Conservation (phyloP, 2,113 vertebrate species). For the Mobula hypostoma region DNA sequence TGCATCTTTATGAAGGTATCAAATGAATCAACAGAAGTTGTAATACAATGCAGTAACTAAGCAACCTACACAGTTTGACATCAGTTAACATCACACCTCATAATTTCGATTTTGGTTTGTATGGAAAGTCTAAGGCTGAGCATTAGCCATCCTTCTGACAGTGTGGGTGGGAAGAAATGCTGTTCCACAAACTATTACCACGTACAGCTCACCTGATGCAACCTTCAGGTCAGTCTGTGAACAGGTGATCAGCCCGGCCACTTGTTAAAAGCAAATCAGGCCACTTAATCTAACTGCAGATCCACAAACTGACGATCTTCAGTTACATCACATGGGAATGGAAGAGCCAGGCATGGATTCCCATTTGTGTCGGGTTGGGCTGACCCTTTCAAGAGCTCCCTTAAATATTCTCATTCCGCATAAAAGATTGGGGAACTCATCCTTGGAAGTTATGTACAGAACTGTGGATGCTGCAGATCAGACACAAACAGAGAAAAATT, state of each 20-base stretch:
- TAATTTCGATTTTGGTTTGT: not conserved
- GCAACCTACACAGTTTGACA: conserved; percentile 40
- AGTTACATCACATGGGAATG: not conserved
- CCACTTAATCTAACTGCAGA: not conserved
- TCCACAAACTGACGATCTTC: not conserved
- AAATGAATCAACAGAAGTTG: conserved; percentile 42
- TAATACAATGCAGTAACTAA: conserved; percentile 38
- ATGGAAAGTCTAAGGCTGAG: not conserved
- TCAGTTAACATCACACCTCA: not conserved
- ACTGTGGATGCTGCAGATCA: too few relatives aligned
- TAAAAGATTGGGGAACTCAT: too few relatives aligned
- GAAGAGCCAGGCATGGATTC: not conserved
- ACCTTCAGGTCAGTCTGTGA: not conserved
- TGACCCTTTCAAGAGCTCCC: not conserved
- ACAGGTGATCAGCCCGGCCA: not conserved
- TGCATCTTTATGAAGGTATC: conserved; percentile 42
- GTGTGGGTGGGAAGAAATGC: not conserved
- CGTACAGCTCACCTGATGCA: not conserved
- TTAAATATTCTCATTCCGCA: not conserved
- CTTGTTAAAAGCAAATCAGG: not conserved
- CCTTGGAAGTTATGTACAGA: too few relatives aligned
- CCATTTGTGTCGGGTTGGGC: not conserved
- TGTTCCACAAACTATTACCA: not conserved
- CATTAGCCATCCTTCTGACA: not conserved
- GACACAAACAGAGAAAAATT: too few relatives aligned